phyloP scores from a whole-genome alignment of 2,113 vertebrate species.

The Vanacampus margaritifer region DNA sequence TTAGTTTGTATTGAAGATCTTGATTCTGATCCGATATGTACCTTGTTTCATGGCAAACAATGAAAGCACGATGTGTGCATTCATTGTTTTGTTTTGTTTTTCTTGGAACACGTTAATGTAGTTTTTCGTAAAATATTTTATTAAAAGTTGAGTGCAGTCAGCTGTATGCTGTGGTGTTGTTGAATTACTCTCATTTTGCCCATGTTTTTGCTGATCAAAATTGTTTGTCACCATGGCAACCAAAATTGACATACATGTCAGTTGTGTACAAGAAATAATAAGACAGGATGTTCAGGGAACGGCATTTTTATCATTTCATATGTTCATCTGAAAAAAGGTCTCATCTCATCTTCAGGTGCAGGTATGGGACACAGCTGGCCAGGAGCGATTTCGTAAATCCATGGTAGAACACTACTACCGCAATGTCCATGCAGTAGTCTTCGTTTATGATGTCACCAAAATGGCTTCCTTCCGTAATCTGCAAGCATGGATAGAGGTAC shows the following conservation, averaged over 20 bases:
- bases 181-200: no score
- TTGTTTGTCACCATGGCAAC: neutral
- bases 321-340: neutral
- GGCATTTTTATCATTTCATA: neutral
- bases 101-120: neutral
- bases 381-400: slow-evolving; percentile 94
- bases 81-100: no score
- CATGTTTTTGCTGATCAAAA: neutral
- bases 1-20: neutral
- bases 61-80: no score
- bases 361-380: slow-evolving; percentile 96
- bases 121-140: neutral
- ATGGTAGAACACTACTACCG: slow-evolving; percentile 98
- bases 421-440: slow-evolving; percentile 93
- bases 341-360: slow-evolving; percentile 77
- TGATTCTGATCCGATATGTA: neutral
- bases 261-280: neutral
- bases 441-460: slow-evolving; percentile 96
- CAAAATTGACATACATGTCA: neutral
- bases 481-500: slow-evolving; percentile 85
- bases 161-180: no score
- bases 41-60: no score
- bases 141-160: no score
- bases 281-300: neutral
- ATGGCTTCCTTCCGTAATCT: slow-evolving; percentile 94